Evolutionary conservation across 1,140 invertebrate genomes (phyloP).

Genomic region (Drosophila baimaii): DNA sequence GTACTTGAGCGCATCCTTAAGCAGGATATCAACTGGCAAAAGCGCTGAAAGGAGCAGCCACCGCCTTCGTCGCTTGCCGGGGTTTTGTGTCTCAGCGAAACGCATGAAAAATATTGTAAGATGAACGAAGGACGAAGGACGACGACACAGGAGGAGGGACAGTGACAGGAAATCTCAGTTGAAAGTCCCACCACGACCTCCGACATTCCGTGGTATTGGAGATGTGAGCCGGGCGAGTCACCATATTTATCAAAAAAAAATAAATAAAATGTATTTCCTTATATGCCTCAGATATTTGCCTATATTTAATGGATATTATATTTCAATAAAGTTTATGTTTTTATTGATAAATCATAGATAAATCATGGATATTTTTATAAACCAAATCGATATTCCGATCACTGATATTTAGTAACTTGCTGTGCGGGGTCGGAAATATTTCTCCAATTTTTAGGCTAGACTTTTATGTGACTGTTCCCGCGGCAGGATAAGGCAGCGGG

Average conservation of each 20-base stretch:
- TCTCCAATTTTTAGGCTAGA: too few relatives aligned
- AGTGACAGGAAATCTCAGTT: slow-evolving; percentile 71
- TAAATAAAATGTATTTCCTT: background rate
- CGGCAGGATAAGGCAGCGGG: too few relatives aligned
- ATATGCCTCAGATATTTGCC: too few relatives aligned
- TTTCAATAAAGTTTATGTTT: background rate
- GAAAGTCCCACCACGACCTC: slow-evolving; percentile 29
- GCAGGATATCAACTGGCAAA: slow-evolving; percentile 83
- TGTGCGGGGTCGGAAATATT: too few relatives aligned
- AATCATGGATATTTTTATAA: background rate
- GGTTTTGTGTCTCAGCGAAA: slow-evolving; percentile 46
- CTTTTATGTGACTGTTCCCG: background rate
- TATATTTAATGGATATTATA: background rate
- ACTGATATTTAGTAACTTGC: too few relatives aligned
- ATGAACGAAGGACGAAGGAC: slow-evolving; percentile 3
- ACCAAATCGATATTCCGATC: too few relatives aligned
- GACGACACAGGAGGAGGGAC: slow-evolving; percentile 5
- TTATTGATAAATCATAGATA: too few relatives aligned
- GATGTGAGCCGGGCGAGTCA: slow-evolving; percentile 19
- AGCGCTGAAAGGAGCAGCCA: slow-evolving; percentile 70
- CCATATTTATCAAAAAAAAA: background rate
- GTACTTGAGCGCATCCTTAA: slow-evolving; percentile 83
- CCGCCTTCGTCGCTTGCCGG: background rate
- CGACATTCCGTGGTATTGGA: slow-evolving; percentile 11
- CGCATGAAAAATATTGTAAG: slow-evolving; percentile 59